These are phyloP conservation scores for Nematolebias whitei DNA, from an alignment of 2,113 vertebrate species.

Conservation along the genomic window DNA sequence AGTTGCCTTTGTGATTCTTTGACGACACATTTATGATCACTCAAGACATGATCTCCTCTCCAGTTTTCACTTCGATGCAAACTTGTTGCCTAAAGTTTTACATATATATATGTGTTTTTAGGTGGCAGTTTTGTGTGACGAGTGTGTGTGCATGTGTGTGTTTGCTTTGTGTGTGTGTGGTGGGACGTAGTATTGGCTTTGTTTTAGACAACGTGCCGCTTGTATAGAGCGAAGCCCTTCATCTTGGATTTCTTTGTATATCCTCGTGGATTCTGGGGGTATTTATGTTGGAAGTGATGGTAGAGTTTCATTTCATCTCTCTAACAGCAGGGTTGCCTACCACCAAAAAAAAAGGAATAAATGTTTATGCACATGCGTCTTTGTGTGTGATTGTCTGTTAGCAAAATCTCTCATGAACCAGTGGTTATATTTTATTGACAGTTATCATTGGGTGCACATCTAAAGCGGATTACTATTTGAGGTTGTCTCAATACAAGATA, in stretches of 20 bases:
- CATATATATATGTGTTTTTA: slow-evolving; percentile 17
- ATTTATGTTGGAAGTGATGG: slow-evolving; percentile 55
- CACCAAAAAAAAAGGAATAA: no score
- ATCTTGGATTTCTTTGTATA: slow-evolving; percentile 66
- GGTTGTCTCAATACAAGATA: no score
- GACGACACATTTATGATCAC: background rate
- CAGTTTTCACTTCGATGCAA: slow-evolving; percentile 21
- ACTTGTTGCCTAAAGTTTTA: slow-evolving; percentile 28
- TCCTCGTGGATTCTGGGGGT: slow-evolving; percentile 57
- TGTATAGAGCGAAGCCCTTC: slow-evolving; percentile 57
- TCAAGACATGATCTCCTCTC: slow-evolving; percentile 11
- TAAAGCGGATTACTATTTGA: no score
- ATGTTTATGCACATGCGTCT: no score
- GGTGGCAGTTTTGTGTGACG: slow-evolving; percentile 1
- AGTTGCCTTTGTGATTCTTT: slow-evolving; percentile 2
- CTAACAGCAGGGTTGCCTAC: no score
- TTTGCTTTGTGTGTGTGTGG: slow-evolving; percentile 18
- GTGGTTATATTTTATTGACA: no score
- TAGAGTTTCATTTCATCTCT: slow-evolving; percentile 33
- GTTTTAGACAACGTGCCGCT: slow-evolving; percentile 53
- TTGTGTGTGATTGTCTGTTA: no score
- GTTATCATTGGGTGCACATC: no score
- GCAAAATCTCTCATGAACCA: no score
- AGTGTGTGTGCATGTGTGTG: slow-evolving; percentile 20
- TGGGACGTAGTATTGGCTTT: slow-evolving; percentile 55